These are phyloP conservation scores for Ladona fulva DNA, from an alignment of 1,140 invertebrate genomes.

Conservation along the genomic window DNA sequence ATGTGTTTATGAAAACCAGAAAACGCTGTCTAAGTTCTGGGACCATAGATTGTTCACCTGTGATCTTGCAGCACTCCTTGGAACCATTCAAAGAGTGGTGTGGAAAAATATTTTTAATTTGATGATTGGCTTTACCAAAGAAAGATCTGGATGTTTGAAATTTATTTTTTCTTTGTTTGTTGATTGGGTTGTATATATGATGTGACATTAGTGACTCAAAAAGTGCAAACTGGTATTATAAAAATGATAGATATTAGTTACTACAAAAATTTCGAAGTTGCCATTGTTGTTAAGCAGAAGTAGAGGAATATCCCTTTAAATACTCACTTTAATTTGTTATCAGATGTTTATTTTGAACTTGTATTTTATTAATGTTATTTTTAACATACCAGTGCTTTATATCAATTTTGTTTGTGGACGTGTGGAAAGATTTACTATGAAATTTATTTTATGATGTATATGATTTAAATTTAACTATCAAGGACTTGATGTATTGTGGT, in stretches of 20 bases:
- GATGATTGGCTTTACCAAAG: not conserved
- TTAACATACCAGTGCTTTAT: conserved; percentile 6
- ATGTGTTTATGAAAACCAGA: not conserved
- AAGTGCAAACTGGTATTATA: not conserved
- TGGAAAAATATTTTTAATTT: conserved; percentile 4
- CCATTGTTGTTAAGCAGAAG: not conserved
- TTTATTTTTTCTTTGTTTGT: not conserved
- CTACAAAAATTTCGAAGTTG: not conserved
- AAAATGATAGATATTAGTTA: not conserved
- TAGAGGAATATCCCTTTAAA: not conserved
- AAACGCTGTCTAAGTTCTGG: not conserved
- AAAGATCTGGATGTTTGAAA: not conserved
- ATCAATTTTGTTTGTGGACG: not conserved
- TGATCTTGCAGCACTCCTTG: not conserved
- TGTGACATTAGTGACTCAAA: not conserved
- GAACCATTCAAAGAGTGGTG: not conserved
- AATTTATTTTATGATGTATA: not conserved
- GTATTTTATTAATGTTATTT: not conserved
- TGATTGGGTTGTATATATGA: not conserved
- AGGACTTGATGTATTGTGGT: conserved; percentile 1
- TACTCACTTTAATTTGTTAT: not conserved
- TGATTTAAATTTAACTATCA: not conserved
- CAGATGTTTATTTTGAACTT: not conserved
- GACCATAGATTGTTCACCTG: conserved; percentile 1
- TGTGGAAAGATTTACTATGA: not conserved